Percentiles rank a stretch among this genome's conserved stretches.
These are phyloP conservation scores for Dichetophora obliterata DNA, from an alignment of 2,888 invertebrate genomes.

Conservation along the genomic window DNA sequence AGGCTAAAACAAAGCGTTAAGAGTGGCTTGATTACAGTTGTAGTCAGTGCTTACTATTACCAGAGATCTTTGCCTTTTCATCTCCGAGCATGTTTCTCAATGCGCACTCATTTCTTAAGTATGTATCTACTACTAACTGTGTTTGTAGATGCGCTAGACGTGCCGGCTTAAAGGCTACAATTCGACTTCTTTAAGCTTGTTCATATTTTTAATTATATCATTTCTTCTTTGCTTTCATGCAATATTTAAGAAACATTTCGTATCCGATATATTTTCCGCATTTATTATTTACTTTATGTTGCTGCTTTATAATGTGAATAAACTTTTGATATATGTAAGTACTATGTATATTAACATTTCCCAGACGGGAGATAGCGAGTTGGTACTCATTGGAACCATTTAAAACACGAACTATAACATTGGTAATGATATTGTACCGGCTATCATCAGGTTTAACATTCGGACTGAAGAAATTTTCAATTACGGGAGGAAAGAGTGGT, in stretches of 20 bases:
- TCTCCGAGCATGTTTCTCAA: too few species aligned
- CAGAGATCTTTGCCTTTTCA: too few species aligned
- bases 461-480: too few species aligned
- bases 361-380: conserved; percentile 12
- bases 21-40: too few species aligned
- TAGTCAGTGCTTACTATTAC: too few species aligned
- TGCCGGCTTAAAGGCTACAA: conserved; percentile 33
- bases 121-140: not conserved
- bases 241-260: conserved; percentile 20
- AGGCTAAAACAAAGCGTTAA: not conserved
- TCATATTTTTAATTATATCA: conserved; percentile 19
- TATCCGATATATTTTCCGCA: conserved; percentile 46
- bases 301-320: conserved; percentile 58
- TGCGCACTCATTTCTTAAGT: too few species aligned
- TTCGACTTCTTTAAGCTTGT: conserved; percentile 15
- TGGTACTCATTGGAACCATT: conserved; percentile 45
- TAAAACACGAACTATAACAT: conserved; percentile 12
- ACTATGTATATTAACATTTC: conserved; percentile 7
- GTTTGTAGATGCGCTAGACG: conserved; percentile 25
- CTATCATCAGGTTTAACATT: too few species aligned
- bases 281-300: conserved; percentile 34
- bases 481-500: too few species aligned
- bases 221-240: conserved; percentile 38
- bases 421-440: too few species aligned
- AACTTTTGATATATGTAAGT: conserved; percentile 57